Percentiles rank a stretch among this genome's conserved stretches.
Conservation (phyloP, 2,113 vertebrate species). For the Bos indicus region DNA sequence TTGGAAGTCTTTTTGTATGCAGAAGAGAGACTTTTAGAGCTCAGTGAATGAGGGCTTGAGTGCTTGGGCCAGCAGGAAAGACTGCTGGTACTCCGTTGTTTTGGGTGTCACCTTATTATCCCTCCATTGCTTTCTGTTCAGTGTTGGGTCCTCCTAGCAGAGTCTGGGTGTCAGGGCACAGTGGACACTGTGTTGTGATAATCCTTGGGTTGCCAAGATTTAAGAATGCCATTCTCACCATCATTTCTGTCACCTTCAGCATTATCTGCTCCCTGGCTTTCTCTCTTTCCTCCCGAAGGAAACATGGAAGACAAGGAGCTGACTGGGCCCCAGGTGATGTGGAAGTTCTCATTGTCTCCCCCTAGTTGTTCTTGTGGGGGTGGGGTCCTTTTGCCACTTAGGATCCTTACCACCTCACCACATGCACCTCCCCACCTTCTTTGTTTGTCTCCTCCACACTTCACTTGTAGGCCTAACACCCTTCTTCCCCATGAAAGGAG, state of each 20-base stretch:
- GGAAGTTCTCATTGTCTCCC: slow-evolving; percentile 29
- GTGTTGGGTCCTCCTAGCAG: not conserved
- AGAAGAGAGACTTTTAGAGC: not conserved
- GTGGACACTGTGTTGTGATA: not conserved
- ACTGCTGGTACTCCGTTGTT: not conserved
- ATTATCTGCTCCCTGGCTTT: slow-evolving; percentile 70
- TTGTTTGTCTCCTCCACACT: not conserved
- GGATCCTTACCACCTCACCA: not conserved
- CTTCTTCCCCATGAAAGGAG: not conserved
- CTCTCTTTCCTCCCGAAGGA: slow-evolving; percentile 73
- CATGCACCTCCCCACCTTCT: not conserved
- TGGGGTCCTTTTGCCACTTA: not conserved
- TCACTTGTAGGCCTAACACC: not conserved
- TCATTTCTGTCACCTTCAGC: slow-evolving; percentile 70
- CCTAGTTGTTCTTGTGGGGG: not conserved
- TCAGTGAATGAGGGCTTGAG: not conserved
- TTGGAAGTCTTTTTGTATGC: not conserved
- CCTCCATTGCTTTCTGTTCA: not conserved
- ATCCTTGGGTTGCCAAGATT: not conserved
- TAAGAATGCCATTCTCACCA: slow-evolving; percentile 54
- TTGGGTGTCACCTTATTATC: not conserved
- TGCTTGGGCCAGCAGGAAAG: not conserved
- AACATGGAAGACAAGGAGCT: slow-evolving; percentile 69
- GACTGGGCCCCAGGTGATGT: slow-evolving; percentile 70
- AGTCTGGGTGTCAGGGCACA: not conserved